Evolutionary conservation across 2,888 invertebrate genomes (phyloP).

Genomic region (Trissoscelio sp.): DNA sequence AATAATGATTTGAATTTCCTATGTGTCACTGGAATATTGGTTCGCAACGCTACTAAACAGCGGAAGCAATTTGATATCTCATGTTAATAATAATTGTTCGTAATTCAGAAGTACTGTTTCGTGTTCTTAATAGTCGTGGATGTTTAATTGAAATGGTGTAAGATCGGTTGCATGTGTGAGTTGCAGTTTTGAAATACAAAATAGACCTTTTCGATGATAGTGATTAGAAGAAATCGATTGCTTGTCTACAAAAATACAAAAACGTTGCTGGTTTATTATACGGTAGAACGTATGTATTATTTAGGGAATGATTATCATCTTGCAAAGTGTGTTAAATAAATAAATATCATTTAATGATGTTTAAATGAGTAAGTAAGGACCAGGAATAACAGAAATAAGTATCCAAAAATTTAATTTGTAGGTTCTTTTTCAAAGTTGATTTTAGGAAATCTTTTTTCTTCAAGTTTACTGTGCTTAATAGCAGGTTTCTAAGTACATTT

Average conservation of each 20-base stretch:
- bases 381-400: no score
- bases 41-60: constrained; percentile 6
- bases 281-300: no score
- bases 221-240: background rate
- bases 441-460: no score
- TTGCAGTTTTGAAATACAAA: background rate
- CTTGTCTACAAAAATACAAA: background rate
- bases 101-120: constrained; percentile 22
- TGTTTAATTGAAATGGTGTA: background rate
- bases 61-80: constrained; percentile 52
- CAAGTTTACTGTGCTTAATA: no score
- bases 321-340: no score
- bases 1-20: constrained; percentile 40
- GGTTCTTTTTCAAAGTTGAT: no score
- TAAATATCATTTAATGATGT: no score
- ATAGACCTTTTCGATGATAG: background rate
- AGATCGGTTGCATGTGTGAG: background rate
- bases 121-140: constrained; percentile 27
- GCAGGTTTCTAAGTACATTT: no score
- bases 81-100: constrained; percentile 39
- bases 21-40: constrained; percentile 45
- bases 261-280: no score
- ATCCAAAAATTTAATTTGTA: no score
- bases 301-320: no score
- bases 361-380: no score